Base-by-base conservation (phyloP, 2,113 vertebrate species). In the Catharus bicknelli region DNA sequence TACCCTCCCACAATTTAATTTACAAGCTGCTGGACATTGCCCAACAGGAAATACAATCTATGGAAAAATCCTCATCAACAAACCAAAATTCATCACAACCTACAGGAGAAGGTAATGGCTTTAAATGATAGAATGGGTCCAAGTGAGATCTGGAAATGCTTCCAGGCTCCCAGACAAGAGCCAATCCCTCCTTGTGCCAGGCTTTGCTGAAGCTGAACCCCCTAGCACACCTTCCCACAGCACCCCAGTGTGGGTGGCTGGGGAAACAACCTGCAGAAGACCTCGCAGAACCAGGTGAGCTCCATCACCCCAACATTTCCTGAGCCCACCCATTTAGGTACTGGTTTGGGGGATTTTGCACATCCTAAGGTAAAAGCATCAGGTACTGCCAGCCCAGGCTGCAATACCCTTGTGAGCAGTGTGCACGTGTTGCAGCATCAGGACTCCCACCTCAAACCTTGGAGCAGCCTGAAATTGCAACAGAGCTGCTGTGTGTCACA, bases 141-240 rank as follows among this genome's bases (percentile, higher is more conserved):
- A 79, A 36, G 43, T 5, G 23, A 66, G 58, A 62, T 38, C 12
- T 73, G 40, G 68, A 77, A 70, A 70, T 16, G 20, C 58, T 85
- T 68, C 50, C 75, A 47, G 43, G 40, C 29, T 73, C 15, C 16
- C 67, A 61, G 58, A 10, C 1, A 8, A 18, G 36, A 34, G 9
- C 48, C 1, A 0, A 11, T 70, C 13, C 18, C 6, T 51, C 5
- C 34, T 73, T 0, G 0, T 1, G 3, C 25, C 6, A 10, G 6
- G 43, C 26, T 75, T 78, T 74, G 38, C 64, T 70, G 84, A 64
- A 69, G 55, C 59, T 45, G 63, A 50, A 61, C 2, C 5, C 5
- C 32, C 12, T 6, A 10, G 30, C 11, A 29, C 27, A 42, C 3
- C n/a, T 61, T 64, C 18, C 42, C 3, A 2, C 47, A 70, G 57